Evolutionary conservation across 30 jellyfish, hydroid and myxozoan genomes (phyloP), one percentile per base, ranked within the genome.

Genomic region (Haliclystus octoradiatus): DNA sequence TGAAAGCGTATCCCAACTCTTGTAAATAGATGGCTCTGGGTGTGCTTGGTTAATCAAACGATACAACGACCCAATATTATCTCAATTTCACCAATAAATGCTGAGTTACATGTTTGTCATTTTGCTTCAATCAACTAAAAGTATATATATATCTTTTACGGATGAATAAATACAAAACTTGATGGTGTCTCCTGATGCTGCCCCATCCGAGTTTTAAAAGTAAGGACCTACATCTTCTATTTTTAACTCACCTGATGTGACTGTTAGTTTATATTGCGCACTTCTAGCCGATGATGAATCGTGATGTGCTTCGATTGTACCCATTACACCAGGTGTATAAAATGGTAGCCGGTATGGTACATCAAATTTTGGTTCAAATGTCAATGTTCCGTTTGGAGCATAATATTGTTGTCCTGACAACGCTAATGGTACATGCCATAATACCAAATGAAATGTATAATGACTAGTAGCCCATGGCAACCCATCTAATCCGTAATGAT

Each of bases 381-480:
- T 52, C 60, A 89, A 75, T 19, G 90, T 27, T 49, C 94, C 98
- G 67, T 78, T 76, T 13, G 94, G 94, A 0, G 98, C 98, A 63
- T 74, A 34, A 69, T 89, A 89, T 30, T 77, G 94, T 66, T 89
- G 98, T 23, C 98, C 98, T 0, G 98, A 89, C 63, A 89, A 82
- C 7, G 98, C 95, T 34, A 89, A 51, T 2, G 98, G 98, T 27
- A 89, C 57, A 74, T 89, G 98, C 98, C 98, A 89, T 34, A 89
- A 69, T 69, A 89, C 84, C 51, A 89, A 50, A 52, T 89, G 98
- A 34, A 89, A 81, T 1, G 98, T 69, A 31, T 89, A 89, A 62
- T 89, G 98, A 63, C 98, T 89, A 0, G 98, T 79, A 50, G 98
- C 98, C 98, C 98, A 89, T 0, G 98, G 98, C 25, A 89, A 71